Conservation (phyloP, 2,113 vertebrate genomes). For the Scophthalmus maximus region DNA sequence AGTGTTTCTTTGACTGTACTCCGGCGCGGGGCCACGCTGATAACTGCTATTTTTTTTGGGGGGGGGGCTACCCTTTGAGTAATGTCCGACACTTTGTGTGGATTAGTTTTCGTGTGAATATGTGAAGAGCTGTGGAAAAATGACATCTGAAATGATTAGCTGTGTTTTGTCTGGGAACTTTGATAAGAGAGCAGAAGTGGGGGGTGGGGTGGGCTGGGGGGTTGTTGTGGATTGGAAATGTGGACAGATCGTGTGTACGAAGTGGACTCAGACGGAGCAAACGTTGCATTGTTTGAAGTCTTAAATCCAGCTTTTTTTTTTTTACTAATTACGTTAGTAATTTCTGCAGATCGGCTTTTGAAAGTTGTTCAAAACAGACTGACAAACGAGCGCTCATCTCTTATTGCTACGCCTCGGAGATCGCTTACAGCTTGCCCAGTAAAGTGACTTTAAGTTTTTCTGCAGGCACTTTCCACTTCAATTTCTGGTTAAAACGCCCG, state of each 20-base stretch:
- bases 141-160: conserved; percentile 15
- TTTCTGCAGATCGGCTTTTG: not conserved
- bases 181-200: not conserved
- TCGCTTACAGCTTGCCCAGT: not conserved
- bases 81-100: conserved; percentile 65
- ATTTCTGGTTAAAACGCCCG: not conserved
- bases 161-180: conserved; percentile 26
- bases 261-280: not conserved
- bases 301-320: conserved; percentile 14
- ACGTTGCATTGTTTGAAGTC: not conserved
- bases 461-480: not conserved
- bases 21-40: conserved; percentile 54
- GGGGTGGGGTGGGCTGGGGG: too few species aligned
- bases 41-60: conserved; percentile 65
- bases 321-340: not conserved
- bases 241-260: not conserved
- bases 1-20: conserved; percentile 65
- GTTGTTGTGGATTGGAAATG: not conserved
- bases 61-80: conserved; percentile 58
- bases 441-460: not conserved
- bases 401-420: not conserved
- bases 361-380: not conserved
- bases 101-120: conserved; percentile 67
- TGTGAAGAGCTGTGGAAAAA: conserved; percentile 41
- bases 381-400: not conserved